A percentile compares a stretch with the other conserved stretches of the same genome.
phyloP scores from a whole-genome alignment of 2,797 vertebrate species.

The Okamejei kenojei region DNA sequence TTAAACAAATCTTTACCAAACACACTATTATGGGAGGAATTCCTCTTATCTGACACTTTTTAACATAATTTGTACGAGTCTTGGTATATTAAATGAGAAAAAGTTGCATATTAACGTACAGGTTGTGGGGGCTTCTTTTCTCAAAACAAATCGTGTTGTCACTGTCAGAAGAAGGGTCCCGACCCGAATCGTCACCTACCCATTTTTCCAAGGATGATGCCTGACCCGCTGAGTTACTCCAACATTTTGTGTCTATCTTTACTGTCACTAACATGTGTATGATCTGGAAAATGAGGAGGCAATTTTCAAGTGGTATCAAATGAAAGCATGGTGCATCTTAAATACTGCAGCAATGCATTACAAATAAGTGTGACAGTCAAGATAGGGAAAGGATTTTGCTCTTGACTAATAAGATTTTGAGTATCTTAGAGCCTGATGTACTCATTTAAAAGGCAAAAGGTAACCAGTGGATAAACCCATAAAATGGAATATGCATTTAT shows the following conservation, averaged over 20 bases:
- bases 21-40: neutral
- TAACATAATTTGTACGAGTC: neutral
- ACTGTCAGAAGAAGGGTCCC: no score
- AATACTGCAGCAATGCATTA: neutral
- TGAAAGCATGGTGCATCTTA: neutral
- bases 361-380: neutral
- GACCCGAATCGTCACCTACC: no score
- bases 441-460: neutral
- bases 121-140: neutral
- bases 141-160: no score
- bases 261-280: neutral
- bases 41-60: neutral
- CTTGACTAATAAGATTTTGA: neutral
- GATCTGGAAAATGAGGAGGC: neutral
- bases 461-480: neutral
- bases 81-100: neutral
- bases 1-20: no score
- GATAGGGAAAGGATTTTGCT: no score
- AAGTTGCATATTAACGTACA: neutral
- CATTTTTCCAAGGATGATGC: no score
- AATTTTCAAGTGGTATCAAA: neutral
- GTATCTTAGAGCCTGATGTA: neutral
- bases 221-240: no score
- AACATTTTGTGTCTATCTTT: no score
- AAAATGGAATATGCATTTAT: neutral